phyloP scores from a whole-genome alignment of 2,888 invertebrate genomes.

The Macroteleia sp. region DNA sequence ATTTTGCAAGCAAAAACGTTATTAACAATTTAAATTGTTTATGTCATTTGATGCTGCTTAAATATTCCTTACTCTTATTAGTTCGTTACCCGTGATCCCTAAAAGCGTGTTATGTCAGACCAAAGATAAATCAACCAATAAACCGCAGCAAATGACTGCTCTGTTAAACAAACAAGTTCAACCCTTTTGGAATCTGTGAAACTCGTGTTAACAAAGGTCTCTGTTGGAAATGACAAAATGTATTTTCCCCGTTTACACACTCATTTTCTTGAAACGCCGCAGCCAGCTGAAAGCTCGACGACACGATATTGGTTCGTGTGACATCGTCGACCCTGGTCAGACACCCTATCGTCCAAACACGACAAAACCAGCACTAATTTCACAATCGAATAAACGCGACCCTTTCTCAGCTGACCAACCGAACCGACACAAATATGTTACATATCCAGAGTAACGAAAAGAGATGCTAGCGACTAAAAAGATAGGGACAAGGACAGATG shows the following conservation, averaged over 20 bases:
- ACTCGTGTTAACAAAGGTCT: constrained; percentile 24
- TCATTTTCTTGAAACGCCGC: constrained; percentile 33
- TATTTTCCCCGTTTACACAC: constrained; percentile 33
- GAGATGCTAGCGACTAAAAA: constrained; percentile 41
- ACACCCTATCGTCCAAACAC: constrained; percentile 70
- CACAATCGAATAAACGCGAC: constrained; percentile 83
- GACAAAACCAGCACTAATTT: constrained; percentile 84
- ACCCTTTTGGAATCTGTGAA: constrained; percentile 26
- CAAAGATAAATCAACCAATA: constrained; percentile 25
- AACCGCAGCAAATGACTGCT: constrained; percentile 22
- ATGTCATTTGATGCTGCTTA: not conserved
- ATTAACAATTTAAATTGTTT: too few relatives aligned
- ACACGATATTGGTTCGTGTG: constrained; percentile 33
- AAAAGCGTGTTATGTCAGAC: constrained; percentile 11
- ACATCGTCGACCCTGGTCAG: constrained; percentile 55
- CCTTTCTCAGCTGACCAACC: constrained; percentile 69
- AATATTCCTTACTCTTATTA: not conserved
- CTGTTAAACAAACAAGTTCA: constrained; percentile 15
- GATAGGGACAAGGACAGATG: constrained; percentile 8
- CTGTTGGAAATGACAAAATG: constrained; percentile 33
- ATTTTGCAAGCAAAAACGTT: too few relatives aligned
- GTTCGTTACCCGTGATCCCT: not conserved
- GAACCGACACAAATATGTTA: constrained; percentile 71
- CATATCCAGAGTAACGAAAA: constrained; percentile 61
- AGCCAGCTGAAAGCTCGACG: constrained; percentile 10